These are phyloP conservation scores for Coreius guichenoti DNA, from an alignment of 2,797 vertebrate species.

Conservation along the genomic window DNA sequence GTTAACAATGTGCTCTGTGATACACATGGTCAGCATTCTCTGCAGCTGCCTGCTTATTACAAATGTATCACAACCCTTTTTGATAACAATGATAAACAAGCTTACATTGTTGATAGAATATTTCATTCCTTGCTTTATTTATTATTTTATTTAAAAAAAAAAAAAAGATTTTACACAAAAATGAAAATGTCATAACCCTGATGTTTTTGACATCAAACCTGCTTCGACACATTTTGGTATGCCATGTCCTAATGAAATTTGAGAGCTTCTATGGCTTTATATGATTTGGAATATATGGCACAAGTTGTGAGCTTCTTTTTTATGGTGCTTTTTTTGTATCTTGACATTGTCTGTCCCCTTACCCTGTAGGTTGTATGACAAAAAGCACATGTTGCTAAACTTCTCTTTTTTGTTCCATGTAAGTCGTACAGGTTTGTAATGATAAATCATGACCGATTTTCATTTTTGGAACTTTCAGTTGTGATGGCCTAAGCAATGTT, in stretches of 20 bases:
- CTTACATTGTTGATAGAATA: background rate
- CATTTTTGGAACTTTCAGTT: background rate
- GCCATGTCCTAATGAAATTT: background rate
- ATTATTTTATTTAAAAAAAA: background rate
- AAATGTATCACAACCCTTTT: background rate
- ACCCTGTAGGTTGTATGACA: too few relatives aligned
- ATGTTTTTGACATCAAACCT: background rate
- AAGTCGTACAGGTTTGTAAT: background rate
- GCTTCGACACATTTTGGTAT: background rate
- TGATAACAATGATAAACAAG: background rate
- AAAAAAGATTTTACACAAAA: background rate
- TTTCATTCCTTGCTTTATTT: background rate
- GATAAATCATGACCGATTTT: background rate
- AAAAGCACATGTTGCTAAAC: background rate
- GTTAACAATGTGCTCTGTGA: slow-evolving; percentile 6
- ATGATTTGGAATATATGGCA: background rate
- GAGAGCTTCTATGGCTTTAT: background rate
- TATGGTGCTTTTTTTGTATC: background rate
- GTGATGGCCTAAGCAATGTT: background rate
- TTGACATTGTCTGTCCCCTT: background rate
- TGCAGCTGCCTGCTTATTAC: slow-evolving; percentile 8
- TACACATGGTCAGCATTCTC: slow-evolving; percentile 22
- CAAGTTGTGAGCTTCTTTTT: background rate
- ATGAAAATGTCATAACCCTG: background rate
- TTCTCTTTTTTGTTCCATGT: too few relatives aligned